These are phyloP conservation scores for Girardia tigrina DNA, from an alignment of 2,888 invertebrate species.

Conservation along the genomic window DNA sequence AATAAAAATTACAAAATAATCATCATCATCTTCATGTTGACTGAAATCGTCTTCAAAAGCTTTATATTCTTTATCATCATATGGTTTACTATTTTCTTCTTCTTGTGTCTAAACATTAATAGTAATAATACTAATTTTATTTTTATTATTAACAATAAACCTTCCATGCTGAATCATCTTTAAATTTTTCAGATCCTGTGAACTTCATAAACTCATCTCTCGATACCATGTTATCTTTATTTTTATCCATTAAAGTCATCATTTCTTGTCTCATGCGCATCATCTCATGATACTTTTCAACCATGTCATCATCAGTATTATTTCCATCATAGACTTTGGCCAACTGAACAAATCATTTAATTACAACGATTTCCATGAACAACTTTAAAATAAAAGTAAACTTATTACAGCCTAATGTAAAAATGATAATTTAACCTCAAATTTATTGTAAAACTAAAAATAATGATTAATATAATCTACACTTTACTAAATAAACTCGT, in stretches of 20 bases:
- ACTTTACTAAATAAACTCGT: too few species aligned
- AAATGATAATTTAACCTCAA: too few species aligned
- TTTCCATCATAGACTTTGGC: conserved; percentile 80
- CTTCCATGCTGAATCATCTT: conserved; percentile 79
- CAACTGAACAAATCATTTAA: conserved; percentile 52
- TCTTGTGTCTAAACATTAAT: conserved; percentile 63
- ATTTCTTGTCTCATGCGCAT: conserved; percentile 94
- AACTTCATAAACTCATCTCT: conserved; percentile 69
- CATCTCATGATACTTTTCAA: conserved; percentile 71
- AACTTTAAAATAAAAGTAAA: too few species aligned
- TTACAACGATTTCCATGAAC: too few species aligned
- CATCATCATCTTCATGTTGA: too few species aligned
- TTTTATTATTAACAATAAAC: conserved; percentile 45
- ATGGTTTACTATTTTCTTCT: conserved; percentile 61
- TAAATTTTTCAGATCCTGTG: conserved; percentile 67
- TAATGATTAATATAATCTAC: too few species aligned
- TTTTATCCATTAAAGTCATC: conserved; percentile 70
- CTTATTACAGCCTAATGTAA: too few species aligned
- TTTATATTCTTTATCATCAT: conserved; percentile 68
- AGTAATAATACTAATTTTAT: too few species aligned
- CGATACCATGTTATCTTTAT: conserved; percentile 68
- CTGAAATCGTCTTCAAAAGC: conserved; percentile 54
- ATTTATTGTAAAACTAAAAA: too few species aligned
- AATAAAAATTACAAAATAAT: too few species aligned
- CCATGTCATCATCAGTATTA: conserved; percentile 71